phyloP scores from a whole-genome alignment of 1,140 invertebrate genomes.

The Heliconius nattereri region DNA sequence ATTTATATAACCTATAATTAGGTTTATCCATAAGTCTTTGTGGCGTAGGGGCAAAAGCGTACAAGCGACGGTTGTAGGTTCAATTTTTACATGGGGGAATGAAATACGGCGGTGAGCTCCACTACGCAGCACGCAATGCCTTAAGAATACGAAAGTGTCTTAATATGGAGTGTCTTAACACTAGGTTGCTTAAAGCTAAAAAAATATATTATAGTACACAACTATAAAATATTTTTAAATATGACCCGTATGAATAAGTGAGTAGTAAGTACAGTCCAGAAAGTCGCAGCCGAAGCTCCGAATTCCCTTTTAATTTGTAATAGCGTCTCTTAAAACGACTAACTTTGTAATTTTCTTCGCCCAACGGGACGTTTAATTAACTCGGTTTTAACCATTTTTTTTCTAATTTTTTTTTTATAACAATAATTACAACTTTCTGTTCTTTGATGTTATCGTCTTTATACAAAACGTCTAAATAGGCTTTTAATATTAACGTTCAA shows the following conservation, averaged over 20 bases:
- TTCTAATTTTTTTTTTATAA: conserved; percentile 40
- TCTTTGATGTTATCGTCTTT: conserved; percentile 52
- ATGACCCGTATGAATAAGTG: conserved; percentile 11
- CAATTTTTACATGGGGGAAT: too few relatives aligned
- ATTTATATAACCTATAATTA: too few relatives aligned
- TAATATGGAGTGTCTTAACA: too few relatives aligned
- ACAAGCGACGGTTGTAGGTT: too few relatives aligned
- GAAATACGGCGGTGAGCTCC: too few relatives aligned
- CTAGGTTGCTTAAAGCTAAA: too few relatives aligned
- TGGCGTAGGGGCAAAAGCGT: too few relatives aligned
- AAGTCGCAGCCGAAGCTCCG: background rate
- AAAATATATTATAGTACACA: too few relatives aligned
- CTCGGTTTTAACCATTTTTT: conserved; percentile 52
- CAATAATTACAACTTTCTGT: conserved; percentile 56
- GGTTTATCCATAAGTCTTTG: too few relatives aligned
- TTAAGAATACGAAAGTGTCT: too few relatives aligned
- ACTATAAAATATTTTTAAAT: background rate
- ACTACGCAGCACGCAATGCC: too few relatives aligned
- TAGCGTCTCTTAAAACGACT: conserved; percentile 44
- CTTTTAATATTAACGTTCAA: background rate
- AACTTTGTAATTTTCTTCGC: conserved; percentile 54
- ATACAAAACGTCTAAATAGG: background rate
- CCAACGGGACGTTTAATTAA: conserved; percentile 57
- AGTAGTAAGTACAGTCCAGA: conserved; percentile 9
- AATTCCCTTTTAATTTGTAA: conserved; percentile 55